Evolutionary conservation across 1,140 invertebrate species (phyloP).

Genomic region (Eciton burchellii): DNA sequence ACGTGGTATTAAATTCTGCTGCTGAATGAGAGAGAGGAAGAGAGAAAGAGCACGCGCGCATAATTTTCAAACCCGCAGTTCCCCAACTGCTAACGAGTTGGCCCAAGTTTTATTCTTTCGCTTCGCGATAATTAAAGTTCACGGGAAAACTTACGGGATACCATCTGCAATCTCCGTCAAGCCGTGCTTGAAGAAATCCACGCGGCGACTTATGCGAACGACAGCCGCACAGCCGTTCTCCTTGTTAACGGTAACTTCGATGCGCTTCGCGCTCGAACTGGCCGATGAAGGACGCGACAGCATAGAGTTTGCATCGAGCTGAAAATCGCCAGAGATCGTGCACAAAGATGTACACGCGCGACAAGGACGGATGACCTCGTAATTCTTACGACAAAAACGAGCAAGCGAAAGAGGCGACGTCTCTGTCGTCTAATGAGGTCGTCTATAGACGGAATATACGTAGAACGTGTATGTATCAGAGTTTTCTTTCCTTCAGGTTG

Average conservation of each 20-base stretch:
- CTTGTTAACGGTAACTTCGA: constrained; percentile 31
- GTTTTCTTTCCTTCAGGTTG: neutral
- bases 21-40: constrained; percentile 16
- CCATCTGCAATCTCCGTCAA: constrained; percentile 42
- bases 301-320: neutral
- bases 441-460: no score
- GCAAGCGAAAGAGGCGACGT: neutral
- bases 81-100: constrained; percentile 52
- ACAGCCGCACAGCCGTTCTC: constrained; percentile 15
- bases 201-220: constrained; percentile 30
- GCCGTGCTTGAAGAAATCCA: constrained; percentile 37
- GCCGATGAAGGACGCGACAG: constrained; percentile 2
- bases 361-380: neutral
- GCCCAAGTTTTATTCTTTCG: constrained; percentile 45
- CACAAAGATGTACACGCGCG: neutral
- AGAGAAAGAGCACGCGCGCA: no score
- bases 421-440: neutral
- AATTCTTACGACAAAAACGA: constrained; percentile 25
- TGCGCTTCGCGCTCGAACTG: constrained; percentile 22
- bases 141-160: constrained; percentile 54
- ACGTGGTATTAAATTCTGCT: constrained; percentile 51
- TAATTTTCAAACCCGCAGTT: constrained; percentile 47
- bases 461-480: neutral
- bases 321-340: neutral
- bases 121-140: constrained; percentile 61